A percentile compares a stretch with the other conserved stretches of the same genome.
These are phyloP conservation scores for Heliocidaris erythrogramma DNA, from an alignment of 35 echinoderm and acorn worm genomes.

Conservation along the genomic window DNA sequence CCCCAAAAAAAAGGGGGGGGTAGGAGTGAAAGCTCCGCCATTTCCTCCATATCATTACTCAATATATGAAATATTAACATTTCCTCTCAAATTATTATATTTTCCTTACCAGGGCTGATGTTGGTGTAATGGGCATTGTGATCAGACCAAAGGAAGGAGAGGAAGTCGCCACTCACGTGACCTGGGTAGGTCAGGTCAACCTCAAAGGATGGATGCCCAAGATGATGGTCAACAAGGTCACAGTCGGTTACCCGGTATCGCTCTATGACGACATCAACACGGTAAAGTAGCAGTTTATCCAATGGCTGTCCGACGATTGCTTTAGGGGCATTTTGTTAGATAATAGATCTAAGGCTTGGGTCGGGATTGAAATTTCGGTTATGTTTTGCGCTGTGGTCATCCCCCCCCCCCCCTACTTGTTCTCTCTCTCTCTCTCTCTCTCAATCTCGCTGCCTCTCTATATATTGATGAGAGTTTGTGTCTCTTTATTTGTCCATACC, in stretches of 20 bases:
- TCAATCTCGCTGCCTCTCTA: no score
- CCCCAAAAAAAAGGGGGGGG: no score
- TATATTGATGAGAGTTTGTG: no score
- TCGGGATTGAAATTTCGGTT: no score
- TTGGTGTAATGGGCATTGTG: constrained; percentile 77
- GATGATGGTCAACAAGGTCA: constrained; percentile 86
- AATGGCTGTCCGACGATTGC: background rate
- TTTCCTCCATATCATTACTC: background rate
- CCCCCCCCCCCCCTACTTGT: no score
- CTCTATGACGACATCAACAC: constrained; percentile 80
- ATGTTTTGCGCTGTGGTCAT: no score
- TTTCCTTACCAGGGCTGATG: constrained; percentile 67
- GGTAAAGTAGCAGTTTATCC: constrained; percentile 44
- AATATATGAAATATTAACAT: background rate
- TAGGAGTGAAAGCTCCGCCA: background rate
- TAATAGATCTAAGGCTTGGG: no score
- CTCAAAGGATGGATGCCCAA: constrained; percentile 93
- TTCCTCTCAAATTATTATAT: background rate
- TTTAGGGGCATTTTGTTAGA: background rate
- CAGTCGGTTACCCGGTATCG: constrained; percentile 82
- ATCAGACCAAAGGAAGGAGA: constrained; percentile 90
- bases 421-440: background rate
- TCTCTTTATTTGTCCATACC: no score
- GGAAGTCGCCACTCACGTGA: constrained; percentile 78
- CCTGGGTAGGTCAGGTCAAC: constrained; percentile 80